Conservation (phyloP, 2,888 invertebrate genomes). For the Agrochola lychnidis region DNA sequence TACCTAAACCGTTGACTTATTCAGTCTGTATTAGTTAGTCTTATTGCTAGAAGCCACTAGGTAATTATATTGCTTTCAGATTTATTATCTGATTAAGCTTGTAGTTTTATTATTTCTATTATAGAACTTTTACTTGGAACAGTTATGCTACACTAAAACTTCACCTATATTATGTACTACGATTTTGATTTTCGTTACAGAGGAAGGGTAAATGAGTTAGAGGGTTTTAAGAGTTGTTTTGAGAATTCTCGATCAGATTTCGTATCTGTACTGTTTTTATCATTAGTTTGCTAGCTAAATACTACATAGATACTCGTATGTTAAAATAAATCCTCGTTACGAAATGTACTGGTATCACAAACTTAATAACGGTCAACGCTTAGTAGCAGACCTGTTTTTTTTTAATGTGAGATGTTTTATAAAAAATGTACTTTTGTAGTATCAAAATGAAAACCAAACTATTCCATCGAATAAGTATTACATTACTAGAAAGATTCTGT, state of each 20-base stretch:
- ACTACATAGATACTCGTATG: background rate
- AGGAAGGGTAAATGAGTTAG: background rate
- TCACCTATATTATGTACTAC: background rate
- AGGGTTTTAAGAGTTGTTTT: background rate
- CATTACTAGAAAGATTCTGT: slow-evolving; percentile 31
- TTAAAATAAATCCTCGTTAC: background rate
- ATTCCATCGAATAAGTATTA: slow-evolving; percentile 4
- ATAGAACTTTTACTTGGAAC: background rate
- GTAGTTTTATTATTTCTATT: background rate
- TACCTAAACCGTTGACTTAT: background rate
- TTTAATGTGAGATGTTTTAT: background rate
- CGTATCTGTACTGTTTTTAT: background rate
- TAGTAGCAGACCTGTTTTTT: background rate
- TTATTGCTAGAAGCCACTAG: background rate
- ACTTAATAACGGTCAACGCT: background rate
- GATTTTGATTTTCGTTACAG: background rate
- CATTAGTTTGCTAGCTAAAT: no score
- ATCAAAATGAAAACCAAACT: background rate
- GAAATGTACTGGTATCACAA: background rate
- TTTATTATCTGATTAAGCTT: background rate
- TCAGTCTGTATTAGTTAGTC: slow-evolving; percentile 5
- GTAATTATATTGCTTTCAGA: background rate
- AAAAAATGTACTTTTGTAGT: background rate
- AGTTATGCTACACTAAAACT: background rate
- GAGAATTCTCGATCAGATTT: background rate